A percentile compares a stretch with the other conserved stretches of the same genome.
These are phyloP conservation scores for Cydia amplana DNA, from an alignment of 1,140 invertebrate genomes.

Conservation along the genomic window DNA sequence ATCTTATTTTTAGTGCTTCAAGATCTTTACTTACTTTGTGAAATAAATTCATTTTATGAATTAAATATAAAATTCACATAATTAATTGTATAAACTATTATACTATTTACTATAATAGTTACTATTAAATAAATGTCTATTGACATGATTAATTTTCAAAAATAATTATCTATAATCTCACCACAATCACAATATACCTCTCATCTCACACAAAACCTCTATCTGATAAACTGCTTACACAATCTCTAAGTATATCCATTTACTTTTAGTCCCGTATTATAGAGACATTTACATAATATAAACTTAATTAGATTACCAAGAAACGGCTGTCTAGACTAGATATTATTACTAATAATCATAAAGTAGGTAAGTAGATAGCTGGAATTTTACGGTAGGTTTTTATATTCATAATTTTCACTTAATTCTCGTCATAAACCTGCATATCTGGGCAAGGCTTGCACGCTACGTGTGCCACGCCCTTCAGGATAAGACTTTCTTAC, in stretches of 20 bases:
- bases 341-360: background rate
- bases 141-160: too few relatives aligned
- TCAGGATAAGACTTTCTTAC: background rate
- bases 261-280: background rate
- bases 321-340: slow-evolving; percentile 1
- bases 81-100: too few relatives aligned
- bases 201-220: background rate
- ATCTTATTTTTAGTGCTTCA: too few relatives aligned
- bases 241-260: background rate
- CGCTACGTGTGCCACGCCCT: slow-evolving; percentile 3
- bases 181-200: too few relatives aligned
- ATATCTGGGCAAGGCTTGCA: background rate
- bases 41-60: too few relatives aligned
- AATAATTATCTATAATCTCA: too few relatives aligned
- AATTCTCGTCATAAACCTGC: slow-evolving; percentile 8
- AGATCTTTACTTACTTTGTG: too few relatives aligned
- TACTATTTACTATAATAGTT: too few relatives aligned
- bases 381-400: slow-evolving; percentile 12
- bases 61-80: too few relatives aligned
- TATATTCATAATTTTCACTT: slow-evolving; percentile 12
- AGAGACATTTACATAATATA: background rate
- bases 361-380: background rate
- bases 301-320: slow-evolving; percentile 11
- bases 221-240: background rate
- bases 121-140: too few relatives aligned